Conservation (phyloP, 2,797 vertebrate species). For the Semaprochilodus insignis region DNA sequence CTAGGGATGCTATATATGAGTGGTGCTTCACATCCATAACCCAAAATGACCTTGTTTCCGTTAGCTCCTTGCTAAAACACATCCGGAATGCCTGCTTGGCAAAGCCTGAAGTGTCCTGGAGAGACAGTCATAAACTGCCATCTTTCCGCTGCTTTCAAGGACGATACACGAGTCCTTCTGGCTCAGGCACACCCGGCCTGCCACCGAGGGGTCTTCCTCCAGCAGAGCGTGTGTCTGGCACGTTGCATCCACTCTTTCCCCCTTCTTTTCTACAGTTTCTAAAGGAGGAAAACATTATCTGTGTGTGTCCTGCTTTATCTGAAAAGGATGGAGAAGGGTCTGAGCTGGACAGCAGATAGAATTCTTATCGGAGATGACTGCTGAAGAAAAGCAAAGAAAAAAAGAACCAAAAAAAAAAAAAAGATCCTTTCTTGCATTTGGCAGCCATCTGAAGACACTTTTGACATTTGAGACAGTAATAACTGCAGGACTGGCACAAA, state of each 20-base stretch:
- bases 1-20: not conserved
- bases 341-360: conserved; percentile 5
- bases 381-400: not conserved
- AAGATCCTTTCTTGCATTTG: conserved; percentile 7
- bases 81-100: conserved; percentile 60
- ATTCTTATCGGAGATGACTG: conserved; percentile 15
- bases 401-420: too few relatives aligned
- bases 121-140: conserved; percentile 51
- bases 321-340: conserved; percentile 13
- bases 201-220: conserved; percentile 13
- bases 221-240: conserved; percentile 28
- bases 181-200: conserved; percentile 5
- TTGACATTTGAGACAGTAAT: conserved; percentile 33
- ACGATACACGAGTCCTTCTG: conserved; percentile 23
- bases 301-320: conserved; percentile 30
- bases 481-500: conserved; percentile 32
- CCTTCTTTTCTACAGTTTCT: not conserved
- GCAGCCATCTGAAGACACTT: not conserved
- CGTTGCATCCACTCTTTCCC: conserved; percentile 23
- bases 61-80: not conserved
- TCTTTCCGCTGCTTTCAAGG: conserved; percentile 33
- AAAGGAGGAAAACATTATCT: conserved; percentile 28
- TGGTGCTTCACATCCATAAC: not conserved
- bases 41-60: not conserved
- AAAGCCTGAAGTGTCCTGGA: conserved; percentile 59